Evolutionary conservation across 1,140 invertebrate species (phyloP), one percentile per base, ranked within the genome.

Genomic region (Ctenoplectra terminalis): DNA sequence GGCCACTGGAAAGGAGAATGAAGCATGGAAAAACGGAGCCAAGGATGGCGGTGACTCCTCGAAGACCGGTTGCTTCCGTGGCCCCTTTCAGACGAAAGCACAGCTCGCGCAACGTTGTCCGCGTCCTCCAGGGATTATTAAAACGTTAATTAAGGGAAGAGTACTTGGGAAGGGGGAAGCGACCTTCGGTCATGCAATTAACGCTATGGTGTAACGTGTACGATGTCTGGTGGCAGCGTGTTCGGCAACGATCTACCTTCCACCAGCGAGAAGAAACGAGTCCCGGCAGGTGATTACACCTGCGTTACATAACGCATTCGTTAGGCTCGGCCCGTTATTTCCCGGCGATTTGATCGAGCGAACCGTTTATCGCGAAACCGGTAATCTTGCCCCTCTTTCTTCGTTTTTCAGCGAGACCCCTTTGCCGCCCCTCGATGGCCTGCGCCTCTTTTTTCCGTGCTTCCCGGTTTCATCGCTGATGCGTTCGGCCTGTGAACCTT

Each of bases 301-400:
- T 88, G 87, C 70, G 67, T 88, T 88, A 88, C 82, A 61, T 89
- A 90, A 88, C 81, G 71, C 81, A 78, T 83, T 86, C 83, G 84
- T 85, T 83, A 80, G 70, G 52, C 74, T 78, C 60, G 72, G 37
- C 61, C 83, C 83, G 81, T 87, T 88, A 88, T 82, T 85, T 75
- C 79, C 66, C 67, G 66, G 71, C 54, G 77, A 81, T 85, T 87
- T 87, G 86, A 85, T 88, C 87, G 87, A 85, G 79, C 87, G 61
- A 69, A 80, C 70, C 87, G 87, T 85, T 88, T 85, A 87, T 88
- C 83, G 75, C 29, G 61, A 85, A 88, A 88, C 87, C 83, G 83
- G 83, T 88, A 88, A 84, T 87, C 72, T 81, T 13, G 46, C 67
- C 58, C 64, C 48, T 31, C 20, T 37, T 61, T 50, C 52, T 40